Evolutionary conservation across 1,140 invertebrate genomes (phyloP), one percentile per base, ranked within the genome.

Genomic region (Drosophila melanogaster): DNA sequence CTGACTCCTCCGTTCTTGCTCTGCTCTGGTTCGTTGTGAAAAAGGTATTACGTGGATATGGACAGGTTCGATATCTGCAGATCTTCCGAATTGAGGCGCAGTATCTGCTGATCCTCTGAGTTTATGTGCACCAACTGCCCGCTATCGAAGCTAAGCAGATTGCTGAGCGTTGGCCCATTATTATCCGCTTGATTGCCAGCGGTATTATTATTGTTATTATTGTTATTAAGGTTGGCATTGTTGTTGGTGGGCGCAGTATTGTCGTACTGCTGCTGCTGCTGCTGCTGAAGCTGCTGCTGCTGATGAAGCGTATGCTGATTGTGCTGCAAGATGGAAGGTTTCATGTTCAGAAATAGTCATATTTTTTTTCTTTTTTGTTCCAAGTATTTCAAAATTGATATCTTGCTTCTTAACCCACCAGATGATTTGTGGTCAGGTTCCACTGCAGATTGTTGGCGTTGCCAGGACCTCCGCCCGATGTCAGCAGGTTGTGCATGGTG

Each of bases 41-140:
- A 17, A 49, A 57, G 61, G 56, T 79, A 69, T 89, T 90, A 92
- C 77, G 90, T 90, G 41, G 90, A 92, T 84, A 92, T 91, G 47
- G 90, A 92, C 49, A 92, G 56, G 50, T 92, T 92, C 33, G 90
- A 92, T 59, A 92, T 83, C 79, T 90, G 77, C 46, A 91, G 79
- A 75, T 93, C 93, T 51, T 90, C 91, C 4, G 93, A 92, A 67
- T 93, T 92, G 35, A 93, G 79, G 54, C 92, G 92, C 55, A 92
- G 80, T 60, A 93, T 85, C 87, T 93, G 92, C 65, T 93, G 83
- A 62, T 93, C 93, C 44, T 90, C 91, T 8, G 93, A 92, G 66
- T 93, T 92, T 22, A 93, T 83, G 43, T 92, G 91, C 12, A 92
- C 92, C 49, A 93, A 67, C 60, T 93, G 92, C 46, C 93, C 93